These are phyloP conservation scores for Danio kyathit DNA, from an alignment of 2,797 vertebrate species.

Conservation along the genomic window DNA sequence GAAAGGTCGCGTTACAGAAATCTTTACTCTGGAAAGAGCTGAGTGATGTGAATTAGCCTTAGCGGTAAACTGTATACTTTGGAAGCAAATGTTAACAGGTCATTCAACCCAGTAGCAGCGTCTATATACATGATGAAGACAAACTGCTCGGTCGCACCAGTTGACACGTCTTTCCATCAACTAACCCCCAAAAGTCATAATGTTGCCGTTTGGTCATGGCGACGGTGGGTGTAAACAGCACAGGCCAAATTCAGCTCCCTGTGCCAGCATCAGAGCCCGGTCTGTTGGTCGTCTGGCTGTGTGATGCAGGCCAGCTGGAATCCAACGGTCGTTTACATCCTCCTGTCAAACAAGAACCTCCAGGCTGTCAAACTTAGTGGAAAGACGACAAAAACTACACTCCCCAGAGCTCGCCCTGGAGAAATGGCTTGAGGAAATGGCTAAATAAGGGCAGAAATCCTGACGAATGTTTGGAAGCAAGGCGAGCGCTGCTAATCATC, in stretches of 20 bases:
- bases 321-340: conserved; percentile 73
- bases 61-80: conserved; percentile 33
- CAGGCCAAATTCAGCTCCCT: not conserved
- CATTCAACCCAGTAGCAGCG: conserved; percentile 4
- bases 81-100: conserved; percentile 25
- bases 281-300: conserved; percentile 57
- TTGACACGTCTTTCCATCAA: conserved; percentile 32
- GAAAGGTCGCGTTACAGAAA: conserved; percentile 8
- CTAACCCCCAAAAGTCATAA: conserved; percentile 16
- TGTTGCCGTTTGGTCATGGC: conserved; percentile 41
- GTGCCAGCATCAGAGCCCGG: conserved; percentile 66
- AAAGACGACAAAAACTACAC: conserved; percentile 72
- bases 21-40: not conserved
- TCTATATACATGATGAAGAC: conserved; percentile 22
- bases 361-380: conserved; percentile 72
- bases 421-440: conserved; percentile 59
- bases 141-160: not conserved
- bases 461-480: conserved; percentile 56
- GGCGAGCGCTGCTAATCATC: conserved; percentile 70
- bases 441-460: conserved; percentile 78
- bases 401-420: conserved; percentile 70
- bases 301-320: conserved; percentile 65
- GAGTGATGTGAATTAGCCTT: conserved; percentile 22
- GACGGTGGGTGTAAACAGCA: conserved; percentile 38
- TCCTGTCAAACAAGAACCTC: conserved; percentile 79